phyloP scores from a whole-genome alignment of 1,140 invertebrate species.

The Zelostemma sp. region DNA sequence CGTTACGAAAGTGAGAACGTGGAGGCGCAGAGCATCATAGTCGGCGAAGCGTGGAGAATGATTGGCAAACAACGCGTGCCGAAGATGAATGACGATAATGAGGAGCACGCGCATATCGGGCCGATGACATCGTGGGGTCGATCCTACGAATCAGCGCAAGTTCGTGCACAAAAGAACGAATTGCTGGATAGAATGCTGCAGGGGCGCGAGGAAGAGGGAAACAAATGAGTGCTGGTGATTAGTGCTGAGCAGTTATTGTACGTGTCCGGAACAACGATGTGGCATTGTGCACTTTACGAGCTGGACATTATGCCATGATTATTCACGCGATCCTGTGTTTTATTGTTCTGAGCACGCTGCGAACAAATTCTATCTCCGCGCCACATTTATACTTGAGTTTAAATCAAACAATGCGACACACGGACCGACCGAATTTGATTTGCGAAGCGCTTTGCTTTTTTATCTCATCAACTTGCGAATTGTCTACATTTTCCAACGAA shows the following conservation, averaged over 20 bases:
- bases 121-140: slow-evolving; percentile 3
- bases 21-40: slow-evolving; percentile 4
- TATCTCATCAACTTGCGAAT: too few relatives aligned
- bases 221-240: slow-evolving; percentile 28
- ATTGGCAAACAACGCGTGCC: slow-evolving; percentile 50
- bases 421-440: too few relatives aligned
- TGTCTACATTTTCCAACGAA: too few relatives aligned
- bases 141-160: not conserved
- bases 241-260: slow-evolving; percentile 24
- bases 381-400: slow-evolving; percentile 25
- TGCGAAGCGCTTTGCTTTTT: too few relatives aligned
- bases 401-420: too few relatives aligned
- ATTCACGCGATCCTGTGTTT: slow-evolving; percentile 68
- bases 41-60: slow-evolving; percentile 45
- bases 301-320: slow-evolving; percentile 65
- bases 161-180: not conserved
- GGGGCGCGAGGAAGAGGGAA: slow-evolving; percentile 36
- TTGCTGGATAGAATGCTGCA: slow-evolving; percentile 14
- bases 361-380: not conserved
- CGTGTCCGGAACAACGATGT: slow-evolving; percentile 45
- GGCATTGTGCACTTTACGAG: slow-evolving; percentile 67
- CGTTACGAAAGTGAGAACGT: slow-evolving; percentile 1
- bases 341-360: slow-evolving; percentile 50
- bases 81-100: slow-evolving; percentile 54
- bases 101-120: slow-evolving; percentile 52